Evolutionary conservation across 2,888 invertebrate species (phyloP), one percentile per base, ranked within the genome.

Genomic region (Pristionchus exspectatus): DNA sequence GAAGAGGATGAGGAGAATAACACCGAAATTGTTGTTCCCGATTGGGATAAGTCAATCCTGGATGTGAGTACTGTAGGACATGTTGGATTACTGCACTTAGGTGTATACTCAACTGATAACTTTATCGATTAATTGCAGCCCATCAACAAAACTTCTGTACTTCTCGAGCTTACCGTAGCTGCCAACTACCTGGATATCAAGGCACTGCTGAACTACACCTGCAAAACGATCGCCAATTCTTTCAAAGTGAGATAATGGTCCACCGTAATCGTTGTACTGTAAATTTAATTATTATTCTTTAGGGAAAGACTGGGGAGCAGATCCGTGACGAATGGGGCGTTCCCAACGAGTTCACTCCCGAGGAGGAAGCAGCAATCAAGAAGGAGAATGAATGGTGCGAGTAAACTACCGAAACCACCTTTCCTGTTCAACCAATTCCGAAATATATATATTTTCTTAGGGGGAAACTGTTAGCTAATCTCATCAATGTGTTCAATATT

Each of bases 31-130:
- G 99, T 99, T 95, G 99, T 99, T 93, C 98, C 98, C 38, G 98
- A 98, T 0, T 99, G 99, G 99, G 99, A 99, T 96, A 98, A 98
- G 0, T 99, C 99, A 95, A 99, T 99, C 95, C 96, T 99, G 16
- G 99, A 99, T 96, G 98, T 99, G 30, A 30, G 72, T 72, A 50
- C 56, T 59, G 59, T 59, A 59, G 59, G 59, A n/a, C 1, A n/a
- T 63, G n/a, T n/a, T n/a, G 24, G 10, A n/a, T 63, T 24, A 63
- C 10, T 63, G 24, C 4, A 63, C 10, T 3, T 0, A n/a, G 59
- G n/a, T 4, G n/a, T 0, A n/a, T n/a, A 1, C 24, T 63, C 0
- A n/a, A 24, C 7, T 24, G 44, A 14, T 24, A 10, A 4, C 16
- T 59, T 59, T 59, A 63, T 63, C 24, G n/a, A 63, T 63, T 1